phyloP scores from a whole-genome alignment of 2,113 vertebrate genomes.

The Phalacrocorax pelagicus region DNA sequence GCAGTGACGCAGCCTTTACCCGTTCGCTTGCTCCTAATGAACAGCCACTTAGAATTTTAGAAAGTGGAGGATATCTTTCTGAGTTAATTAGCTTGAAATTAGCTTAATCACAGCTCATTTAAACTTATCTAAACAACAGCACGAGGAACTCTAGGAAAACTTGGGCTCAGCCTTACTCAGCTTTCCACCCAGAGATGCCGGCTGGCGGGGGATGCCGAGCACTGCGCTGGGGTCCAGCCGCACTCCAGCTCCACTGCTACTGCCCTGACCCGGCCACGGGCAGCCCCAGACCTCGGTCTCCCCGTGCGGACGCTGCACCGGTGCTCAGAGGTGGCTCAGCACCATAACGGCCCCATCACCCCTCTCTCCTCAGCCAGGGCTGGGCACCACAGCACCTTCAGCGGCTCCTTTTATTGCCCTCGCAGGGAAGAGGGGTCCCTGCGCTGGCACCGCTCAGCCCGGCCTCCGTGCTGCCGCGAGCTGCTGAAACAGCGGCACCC shows the following conservation, averaged over 20 bases:
- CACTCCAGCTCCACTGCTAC: not conserved
- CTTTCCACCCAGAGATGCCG: not conserved
- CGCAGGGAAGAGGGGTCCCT: not conserved
- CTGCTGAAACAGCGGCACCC: not conserved
- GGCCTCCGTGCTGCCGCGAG: not conserved
- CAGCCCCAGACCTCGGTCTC: not conserved
- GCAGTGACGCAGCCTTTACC: constrained; percentile 60
- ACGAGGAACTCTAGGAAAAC: constrained; percentile 74
- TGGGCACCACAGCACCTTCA: not conserved
- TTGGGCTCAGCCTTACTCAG: constrained; percentile 59
- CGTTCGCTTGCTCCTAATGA: constrained; percentile 73
- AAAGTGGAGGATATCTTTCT: constrained; percentile 82
- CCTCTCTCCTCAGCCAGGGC: not conserved
- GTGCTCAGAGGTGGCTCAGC: not conserved
- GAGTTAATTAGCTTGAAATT: constrained; percentile 86
- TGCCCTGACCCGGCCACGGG: not conserved
- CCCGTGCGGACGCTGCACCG: fast-evolving
- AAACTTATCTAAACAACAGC: constrained; percentile 87
- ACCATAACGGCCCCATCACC: fast-evolving
- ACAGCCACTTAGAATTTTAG: constrained; percentile 79
- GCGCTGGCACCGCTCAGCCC: not conserved
- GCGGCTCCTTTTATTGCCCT: not conserved
- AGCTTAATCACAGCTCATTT: constrained; percentile 88
- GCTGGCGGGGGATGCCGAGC: not conserved
- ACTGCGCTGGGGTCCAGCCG: not conserved